These are phyloP conservation scores for Melanotaenia trifasciata DNA, from an alignment of 2,797 vertebrate species.

Conservation along the genomic window DNA sequence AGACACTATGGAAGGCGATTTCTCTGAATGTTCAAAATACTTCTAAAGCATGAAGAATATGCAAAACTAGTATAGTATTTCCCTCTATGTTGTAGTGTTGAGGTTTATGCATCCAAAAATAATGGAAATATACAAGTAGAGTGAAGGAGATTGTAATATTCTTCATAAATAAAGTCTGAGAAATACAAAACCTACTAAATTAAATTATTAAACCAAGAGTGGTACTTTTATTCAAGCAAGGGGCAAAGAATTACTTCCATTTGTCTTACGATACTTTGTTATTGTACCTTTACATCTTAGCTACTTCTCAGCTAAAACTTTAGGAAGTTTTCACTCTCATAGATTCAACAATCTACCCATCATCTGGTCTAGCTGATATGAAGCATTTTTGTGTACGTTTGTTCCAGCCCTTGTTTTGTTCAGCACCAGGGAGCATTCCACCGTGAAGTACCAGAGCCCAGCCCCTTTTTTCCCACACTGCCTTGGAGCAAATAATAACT, in stretches of 20 bases:
- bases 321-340: not conserved
- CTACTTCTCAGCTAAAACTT: too few species aligned
- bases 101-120: not conserved
- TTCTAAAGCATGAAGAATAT: not conserved
- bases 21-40: not conserved
- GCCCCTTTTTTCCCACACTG: slow-evolving; percentile 44
- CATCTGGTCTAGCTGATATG: not conserved
- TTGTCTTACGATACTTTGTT: too few species aligned
- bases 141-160: not conserved
- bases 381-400: slow-evolving; percentile 33
- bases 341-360: not conserved
- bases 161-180: slow-evolving; percentile 1
- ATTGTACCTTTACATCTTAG: too few species aligned
- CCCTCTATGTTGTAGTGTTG: not conserved
- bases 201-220: too few species aligned
- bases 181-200: not conserved
- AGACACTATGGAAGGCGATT: not conserved
- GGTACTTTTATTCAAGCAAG: too few species aligned
- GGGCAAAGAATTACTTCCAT: too few species aligned
- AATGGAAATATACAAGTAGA: not conserved
- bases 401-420: slow-evolving; percentile 22
- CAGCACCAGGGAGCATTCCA: slow-evolving; percentile 40
- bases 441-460: slow-evolving; percentile 25
- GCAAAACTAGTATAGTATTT: not conserved
- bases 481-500: slow-evolving; percentile 15